Evolutionary conservation across 2,888 invertebrate genomes (phyloP).

Genomic region (Marasmarcha lunaedactyla): DNA sequence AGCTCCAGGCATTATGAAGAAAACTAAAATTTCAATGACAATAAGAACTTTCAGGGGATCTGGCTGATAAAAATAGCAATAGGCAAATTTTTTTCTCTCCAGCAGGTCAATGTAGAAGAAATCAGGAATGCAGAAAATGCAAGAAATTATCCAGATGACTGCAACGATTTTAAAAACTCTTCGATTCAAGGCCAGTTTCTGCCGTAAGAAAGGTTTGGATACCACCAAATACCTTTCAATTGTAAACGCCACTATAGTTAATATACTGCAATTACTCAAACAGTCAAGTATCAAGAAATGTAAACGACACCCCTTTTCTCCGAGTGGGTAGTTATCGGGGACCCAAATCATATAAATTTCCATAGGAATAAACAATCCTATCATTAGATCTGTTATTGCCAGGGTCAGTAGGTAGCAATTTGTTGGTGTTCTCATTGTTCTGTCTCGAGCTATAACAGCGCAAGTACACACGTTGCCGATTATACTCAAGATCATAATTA

Average conservation of each 20-base stretch:
- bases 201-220: slow-evolving; percentile 83
- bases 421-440: slow-evolving; percentile 84
- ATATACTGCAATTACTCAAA: slow-evolving; percentile 83
- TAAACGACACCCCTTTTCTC: slow-evolving; percentile 80
- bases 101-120: slow-evolving; percentile 40
- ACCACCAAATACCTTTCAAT: slow-evolving; percentile 89
- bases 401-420: slow-evolving; percentile 85
- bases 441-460: slow-evolving; percentile 78
- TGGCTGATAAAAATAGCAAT: slow-evolving; percentile 41
- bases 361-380: slow-evolving; percentile 79
- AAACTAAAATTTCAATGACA: slow-evolving; percentile 77
- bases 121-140: slow-evolving; percentile 79
- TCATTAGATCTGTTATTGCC: slow-evolving; percentile 79
- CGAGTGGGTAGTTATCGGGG: slow-evolving; percentile 79
- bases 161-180: slow-evolving; percentile 80
- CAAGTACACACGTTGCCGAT: slow-evolving; percentile 83
- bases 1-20: slow-evolving; percentile 87
- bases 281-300: slow-evolving; percentile 83
- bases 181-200: slow-evolving; percentile 81
- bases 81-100: slow-evolving; percentile 40
- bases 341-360: slow-evolving; percentile 84
- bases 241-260: slow-evolving; percentile 88
- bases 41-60: slow-evolving; percentile 40
- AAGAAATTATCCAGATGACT: slow-evolving; percentile 80
- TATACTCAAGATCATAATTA: slow-evolving; percentile 77